Percentiles rank a stretch among this genome's conserved stretches.
Evolutionary conservation across 2,113 vertebrate genomes (phyloP).

Genomic region (Pithys albifrons): DNA sequence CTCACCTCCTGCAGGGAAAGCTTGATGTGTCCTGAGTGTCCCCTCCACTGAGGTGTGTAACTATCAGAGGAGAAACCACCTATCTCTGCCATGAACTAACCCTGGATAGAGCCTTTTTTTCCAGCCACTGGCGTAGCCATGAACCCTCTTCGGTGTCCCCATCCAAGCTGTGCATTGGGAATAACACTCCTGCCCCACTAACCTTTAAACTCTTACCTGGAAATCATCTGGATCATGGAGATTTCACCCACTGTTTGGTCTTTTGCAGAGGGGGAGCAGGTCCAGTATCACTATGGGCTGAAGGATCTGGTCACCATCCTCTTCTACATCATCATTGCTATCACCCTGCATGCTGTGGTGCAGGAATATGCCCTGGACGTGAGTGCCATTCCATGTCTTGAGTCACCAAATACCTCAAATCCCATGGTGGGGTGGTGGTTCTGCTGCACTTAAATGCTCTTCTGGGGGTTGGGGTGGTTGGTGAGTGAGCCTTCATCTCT

Average conservation of each 20-base stretch:
- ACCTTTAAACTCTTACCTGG: not conserved
- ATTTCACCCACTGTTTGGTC: not conserved
- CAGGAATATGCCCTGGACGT: constrained; percentile 96
- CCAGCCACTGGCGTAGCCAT: not conserved
- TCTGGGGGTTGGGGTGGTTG: not conserved
- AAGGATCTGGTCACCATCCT: constrained; percentile 91
- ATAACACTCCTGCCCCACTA: not conserved
- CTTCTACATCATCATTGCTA: constrained; percentile 93
- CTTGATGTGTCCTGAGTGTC: not conserved
- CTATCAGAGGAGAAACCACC: not conserved
- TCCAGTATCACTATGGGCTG: constrained; percentile 91
- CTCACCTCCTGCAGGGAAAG: not conserved
- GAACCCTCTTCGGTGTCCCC: not conserved
- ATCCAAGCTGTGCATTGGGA: not conserved
- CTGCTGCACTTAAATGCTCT: not conserved
- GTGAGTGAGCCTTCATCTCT: not conserved
- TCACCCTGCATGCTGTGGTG: constrained; percentile 94
- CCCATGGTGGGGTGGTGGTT: rapidly evolving
- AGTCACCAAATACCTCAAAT: not conserved
- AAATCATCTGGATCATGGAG: rapidly evolving
- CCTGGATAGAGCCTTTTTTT: not conserved
- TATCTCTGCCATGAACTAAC: not conserved
- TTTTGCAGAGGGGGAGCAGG: constrained; percentile 86
- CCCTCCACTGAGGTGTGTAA: not conserved
- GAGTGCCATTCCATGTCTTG: constrained; percentile 48